A percentile compares a stretch with the other conserved stretches of the same genome.
Evolutionary conservation across 2,113 vertebrate species (phyloP).

Genomic region (Notarius quadriscutis): DNA sequence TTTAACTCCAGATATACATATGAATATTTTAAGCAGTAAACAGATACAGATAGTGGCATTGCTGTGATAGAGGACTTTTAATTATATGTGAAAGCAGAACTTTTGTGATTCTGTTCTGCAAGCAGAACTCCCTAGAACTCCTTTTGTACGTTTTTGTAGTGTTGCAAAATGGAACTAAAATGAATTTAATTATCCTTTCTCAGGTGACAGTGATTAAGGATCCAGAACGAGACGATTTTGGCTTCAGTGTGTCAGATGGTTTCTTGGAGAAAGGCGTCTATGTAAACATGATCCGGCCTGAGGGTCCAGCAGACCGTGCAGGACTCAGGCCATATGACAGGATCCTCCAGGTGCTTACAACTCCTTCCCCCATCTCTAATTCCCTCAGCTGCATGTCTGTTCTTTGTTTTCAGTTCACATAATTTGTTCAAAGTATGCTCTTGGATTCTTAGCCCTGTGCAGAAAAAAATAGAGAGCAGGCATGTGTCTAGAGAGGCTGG

Average conservation of each 20-base stretch:
- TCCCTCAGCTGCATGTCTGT: not conserved
- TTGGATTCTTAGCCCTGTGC: not conserved
- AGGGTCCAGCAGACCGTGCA: conserved; percentile 90
- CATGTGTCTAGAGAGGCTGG: not conserved
- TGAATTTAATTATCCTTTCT: not conserved
- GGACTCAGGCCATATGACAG: conserved; percentile 93
- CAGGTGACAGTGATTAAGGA: conserved; percentile 92
- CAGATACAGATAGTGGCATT: not conserved
- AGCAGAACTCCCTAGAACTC: not conserved
- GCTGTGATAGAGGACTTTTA: not conserved
- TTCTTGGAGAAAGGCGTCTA: conserved; percentile 95
- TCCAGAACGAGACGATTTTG: conserved; percentile 86
- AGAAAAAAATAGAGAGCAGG: not conserved
- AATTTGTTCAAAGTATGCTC: not conserved
- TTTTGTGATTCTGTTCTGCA: not conserved
- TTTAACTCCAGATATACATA: not conserved
- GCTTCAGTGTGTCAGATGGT: conserved; percentile 94
- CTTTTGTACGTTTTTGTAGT: not conserved
- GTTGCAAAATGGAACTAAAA: not conserved
- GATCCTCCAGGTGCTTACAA: conserved; percentile 85
- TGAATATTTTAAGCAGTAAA: not conserved
- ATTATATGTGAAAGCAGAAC: not conserved
- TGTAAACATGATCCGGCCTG: conserved; percentile 91
- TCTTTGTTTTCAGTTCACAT: not conserved
- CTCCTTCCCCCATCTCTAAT: not conserved